phyloP scores from a whole-genome alignment of 2,888 invertebrate genomes.

The Pseudeuparius sepicola region DNA sequence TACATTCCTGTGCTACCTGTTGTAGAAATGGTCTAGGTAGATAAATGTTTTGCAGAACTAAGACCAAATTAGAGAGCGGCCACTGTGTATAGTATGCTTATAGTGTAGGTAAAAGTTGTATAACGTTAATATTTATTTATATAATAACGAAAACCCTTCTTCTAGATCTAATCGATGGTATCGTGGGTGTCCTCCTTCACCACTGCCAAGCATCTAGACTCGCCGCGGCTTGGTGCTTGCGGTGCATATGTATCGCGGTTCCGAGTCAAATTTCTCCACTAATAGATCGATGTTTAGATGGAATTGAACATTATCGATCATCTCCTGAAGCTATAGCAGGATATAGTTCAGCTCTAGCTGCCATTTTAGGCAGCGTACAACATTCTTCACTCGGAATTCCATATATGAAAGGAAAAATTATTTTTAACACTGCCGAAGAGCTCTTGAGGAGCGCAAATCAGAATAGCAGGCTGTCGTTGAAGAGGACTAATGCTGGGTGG shows the following conservation, averaged over 20 bases:
- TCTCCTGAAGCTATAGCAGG: constrained; percentile 83
- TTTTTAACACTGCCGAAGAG: constrained; percentile 96
- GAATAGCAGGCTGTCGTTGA: constrained; percentile 88
- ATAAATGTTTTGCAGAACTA: too few relatives aligned
- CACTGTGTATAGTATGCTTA: too few relatives aligned
- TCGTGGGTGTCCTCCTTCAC: constrained; percentile 78
- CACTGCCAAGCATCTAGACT: constrained; percentile 89
- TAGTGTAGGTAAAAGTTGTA: too few relatives aligned
- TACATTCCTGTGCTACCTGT: too few relatives aligned
- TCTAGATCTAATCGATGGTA: constrained; percentile 63
- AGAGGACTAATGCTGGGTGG: constrained; percentile 97
- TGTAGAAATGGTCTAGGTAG: too few relatives aligned
- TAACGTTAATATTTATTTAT: too few relatives aligned
- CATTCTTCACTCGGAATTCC: constrained; percentile 90
- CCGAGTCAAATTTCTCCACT: constrained; percentile 91
- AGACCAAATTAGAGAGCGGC: too few relatives aligned
- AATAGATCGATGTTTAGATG: constrained; percentile 80
- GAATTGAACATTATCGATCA: constrained; percentile 79
- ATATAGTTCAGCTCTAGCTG: constrained; percentile 88
- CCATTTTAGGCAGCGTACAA: constrained; percentile 84
- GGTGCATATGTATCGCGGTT: constrained; percentile 85
- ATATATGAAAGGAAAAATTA: constrained; percentile 92
- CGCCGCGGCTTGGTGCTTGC: constrained; percentile 90
- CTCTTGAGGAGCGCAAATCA: constrained; percentile 91
- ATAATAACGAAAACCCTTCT: too few relatives aligned